These are phyloP conservation scores for Bombus breviceps DNA, from an alignment of 1,140 invertebrate genomes.

Conservation along the genomic window DNA sequence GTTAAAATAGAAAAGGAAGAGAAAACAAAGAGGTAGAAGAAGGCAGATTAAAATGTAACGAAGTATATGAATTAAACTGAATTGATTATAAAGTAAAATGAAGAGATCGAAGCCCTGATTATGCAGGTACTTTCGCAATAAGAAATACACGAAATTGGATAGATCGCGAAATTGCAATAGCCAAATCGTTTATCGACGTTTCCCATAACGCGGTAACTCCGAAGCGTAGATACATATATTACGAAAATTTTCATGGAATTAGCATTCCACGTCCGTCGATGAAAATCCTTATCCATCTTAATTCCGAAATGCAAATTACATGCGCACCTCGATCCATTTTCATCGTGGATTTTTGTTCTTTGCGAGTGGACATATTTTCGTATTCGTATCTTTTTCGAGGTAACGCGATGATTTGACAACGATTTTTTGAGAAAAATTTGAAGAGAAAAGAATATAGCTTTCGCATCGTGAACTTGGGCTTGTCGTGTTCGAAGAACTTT, in stretches of 20 bases:
- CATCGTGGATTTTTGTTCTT: background rate
- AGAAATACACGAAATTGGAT: background rate
- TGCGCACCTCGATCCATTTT: background rate
- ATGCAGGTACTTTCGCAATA: background rate
- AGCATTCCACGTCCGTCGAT: constrained; percentile 3
- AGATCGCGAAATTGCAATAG: background rate
- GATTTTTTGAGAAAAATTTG: background rate
- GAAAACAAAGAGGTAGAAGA: too few species aligned
- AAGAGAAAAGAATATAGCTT: background rate
- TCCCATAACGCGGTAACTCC: background rate
- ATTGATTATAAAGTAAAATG: constrained; percentile 37
- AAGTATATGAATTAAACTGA: constrained; percentile 15
- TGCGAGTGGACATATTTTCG: background rate
- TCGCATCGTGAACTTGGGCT: background rate
- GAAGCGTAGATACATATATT: background rate
- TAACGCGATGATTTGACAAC: background rate
- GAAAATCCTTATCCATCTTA: background rate
- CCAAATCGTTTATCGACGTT: constrained; percentile 1
- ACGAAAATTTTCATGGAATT: constrained; percentile 1
- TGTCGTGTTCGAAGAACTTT: background rate
- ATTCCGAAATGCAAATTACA: background rate
- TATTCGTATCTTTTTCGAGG: background rate
- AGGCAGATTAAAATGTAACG: background rate
- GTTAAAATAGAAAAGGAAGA: background rate
- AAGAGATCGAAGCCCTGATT: background rate